Evolutionary conservation across 2,888 invertebrate species (phyloP), one percentile per base, ranked within the genome.

Genomic region (Litoditis marina): DNA sequence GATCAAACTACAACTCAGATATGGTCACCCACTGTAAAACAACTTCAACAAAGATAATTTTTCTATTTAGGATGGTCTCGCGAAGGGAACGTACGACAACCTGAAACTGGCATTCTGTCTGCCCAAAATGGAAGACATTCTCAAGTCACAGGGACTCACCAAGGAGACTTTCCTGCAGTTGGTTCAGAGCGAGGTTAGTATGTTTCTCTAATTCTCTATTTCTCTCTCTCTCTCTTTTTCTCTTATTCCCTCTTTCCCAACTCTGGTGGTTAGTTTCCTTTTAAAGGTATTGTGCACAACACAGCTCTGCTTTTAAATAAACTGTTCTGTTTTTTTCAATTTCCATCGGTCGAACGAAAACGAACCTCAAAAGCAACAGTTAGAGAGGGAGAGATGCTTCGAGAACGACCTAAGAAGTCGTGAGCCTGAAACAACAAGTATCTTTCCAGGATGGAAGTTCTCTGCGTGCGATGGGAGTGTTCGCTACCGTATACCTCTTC

Each of bases 401-500:
- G n/a, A n/a, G n/a, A n/a, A n/a, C n/a, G n/a, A n/a, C n/a, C n/a
- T n/a, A n/a, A n/a, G n/a, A n/a, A n/a, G n/a, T n/a, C n/a, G n/a
- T n/a, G n/a, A n/a, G n/a, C n/a, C n/a, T n/a, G n/a, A n/a, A n/a
- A n/a, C n/a, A n/a, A n/a, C n/a, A n/a, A n/a, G n/a, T n/a, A n/a
- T n/a, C n/a, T 19, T 51, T 73, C 51, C 50, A 79, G 78, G 78
- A 78, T 56, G 72, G 69, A 31, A 66, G 63, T 31, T 57, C 73
- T 2, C 68, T 78, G 8, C 71, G 79, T 4, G 78, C 80, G 0
- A 70, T 81, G 69, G 79, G 80, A 28, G 68, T 81, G n/a, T 81
- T 81, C 53, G 80, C 81, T 22, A 81, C 80, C 0, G 76, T 82
- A 36, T 81, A 80, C 63, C 71, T 81, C 13, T 81, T 81, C 59